Evolutionary conservation across 2,797 vertebrate genomes (phyloP).

Genomic region (Pseudochirops cupreus): DNA sequence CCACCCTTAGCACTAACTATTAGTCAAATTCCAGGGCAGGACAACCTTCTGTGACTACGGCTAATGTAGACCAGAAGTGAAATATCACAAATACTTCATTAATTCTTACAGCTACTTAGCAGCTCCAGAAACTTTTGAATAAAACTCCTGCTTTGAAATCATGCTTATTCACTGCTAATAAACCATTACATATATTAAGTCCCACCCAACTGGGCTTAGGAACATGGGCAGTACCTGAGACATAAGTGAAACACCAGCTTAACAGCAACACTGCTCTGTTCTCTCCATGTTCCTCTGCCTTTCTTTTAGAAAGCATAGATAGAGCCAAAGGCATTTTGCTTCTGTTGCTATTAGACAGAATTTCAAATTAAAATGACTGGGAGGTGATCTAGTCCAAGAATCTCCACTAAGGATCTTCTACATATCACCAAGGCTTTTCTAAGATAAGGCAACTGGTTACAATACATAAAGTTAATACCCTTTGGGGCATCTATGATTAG

Average conservation of each 20-base stretch:
- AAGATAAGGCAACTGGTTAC: conserved; percentile 8
- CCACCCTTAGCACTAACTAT: neutral
- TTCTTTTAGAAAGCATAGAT: conserved; percentile 73
- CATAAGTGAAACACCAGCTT: conserved; percentile 46
- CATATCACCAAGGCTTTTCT: conserved; percentile 43
- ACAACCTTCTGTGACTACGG: neutral
- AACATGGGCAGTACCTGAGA: conserved; percentile 76
- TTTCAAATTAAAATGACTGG: conserved; percentile 60
- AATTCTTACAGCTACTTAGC: neutral
- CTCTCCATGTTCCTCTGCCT: conserved; percentile 75
- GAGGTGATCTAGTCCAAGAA: conserved; percentile 62
- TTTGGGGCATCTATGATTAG: neutral
- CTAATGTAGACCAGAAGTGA: neutral
- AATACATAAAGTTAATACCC: neutral
- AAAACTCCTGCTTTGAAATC: neutral
- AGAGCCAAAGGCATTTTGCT: conserved; percentile 78
- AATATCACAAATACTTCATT: neutral
- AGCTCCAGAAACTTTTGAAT: conserved; percentile 10
- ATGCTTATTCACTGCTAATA: neutral
- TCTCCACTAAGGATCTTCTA: conserved; percentile 33
- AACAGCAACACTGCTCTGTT: conserved; percentile 69
- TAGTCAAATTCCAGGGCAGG: neutral
- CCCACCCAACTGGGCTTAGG: conserved; percentile 34
- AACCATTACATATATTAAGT: neutral
- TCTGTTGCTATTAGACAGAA: conserved; percentile 69